A percentile compares a stretch with the other conserved stretches of the same genome.
These are phyloP conservation scores for Tetraodon nigroviridis DNA, from an alignment of 2,113 vertebrate genomes.

Conservation along the genomic window DNA sequence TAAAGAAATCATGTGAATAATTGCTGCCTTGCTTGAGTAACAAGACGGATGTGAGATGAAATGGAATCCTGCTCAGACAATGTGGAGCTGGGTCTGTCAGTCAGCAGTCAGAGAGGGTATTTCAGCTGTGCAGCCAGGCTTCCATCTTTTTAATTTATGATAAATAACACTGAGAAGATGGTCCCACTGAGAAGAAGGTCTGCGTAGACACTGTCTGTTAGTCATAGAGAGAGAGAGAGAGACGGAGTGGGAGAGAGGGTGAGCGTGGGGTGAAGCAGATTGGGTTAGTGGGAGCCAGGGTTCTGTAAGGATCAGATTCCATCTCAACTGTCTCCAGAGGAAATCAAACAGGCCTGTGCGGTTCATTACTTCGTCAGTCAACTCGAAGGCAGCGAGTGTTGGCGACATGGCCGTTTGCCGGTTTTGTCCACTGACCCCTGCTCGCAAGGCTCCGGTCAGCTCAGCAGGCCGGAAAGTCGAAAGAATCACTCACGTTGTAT, in stretches of 20 bases:
- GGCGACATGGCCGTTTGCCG: constrained; percentile 62
- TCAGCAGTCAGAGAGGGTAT: constrained; percentile 56
- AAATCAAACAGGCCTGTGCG: constrained; percentile 66
- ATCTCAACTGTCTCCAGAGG: constrained; percentile 68
- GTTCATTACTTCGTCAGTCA: constrained; percentile 66
- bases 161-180: constrained; percentile 68
- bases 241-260: constrained; percentile 52
- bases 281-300: constrained; percentile 63
- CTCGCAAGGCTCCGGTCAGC: constrained; percentile 28
- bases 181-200: constrained; percentile 52
- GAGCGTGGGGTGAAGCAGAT: constrained; percentile 53
- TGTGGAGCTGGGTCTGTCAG: constrained; percentile 43
- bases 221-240: constrained; percentile 42
- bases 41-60: constrained; percentile 59
- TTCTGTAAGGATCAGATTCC: constrained; percentile 62
- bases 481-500: constrained; percentile 16
- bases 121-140: constrained; percentile 59
- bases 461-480: constrained; percentile 37
- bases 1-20: constrained; percentile 46
- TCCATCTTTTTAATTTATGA: constrained; percentile 69
- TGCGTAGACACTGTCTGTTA: constrained; percentile 41
- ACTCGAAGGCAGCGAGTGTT: constrained; percentile 53
- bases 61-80: constrained; percentile 62
- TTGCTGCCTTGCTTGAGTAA: constrained; percentile 43
- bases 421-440: constrained; percentile 51